Conservation (phyloP, 2,888 invertebrate species). For the Oscheius sp. region DNA sequence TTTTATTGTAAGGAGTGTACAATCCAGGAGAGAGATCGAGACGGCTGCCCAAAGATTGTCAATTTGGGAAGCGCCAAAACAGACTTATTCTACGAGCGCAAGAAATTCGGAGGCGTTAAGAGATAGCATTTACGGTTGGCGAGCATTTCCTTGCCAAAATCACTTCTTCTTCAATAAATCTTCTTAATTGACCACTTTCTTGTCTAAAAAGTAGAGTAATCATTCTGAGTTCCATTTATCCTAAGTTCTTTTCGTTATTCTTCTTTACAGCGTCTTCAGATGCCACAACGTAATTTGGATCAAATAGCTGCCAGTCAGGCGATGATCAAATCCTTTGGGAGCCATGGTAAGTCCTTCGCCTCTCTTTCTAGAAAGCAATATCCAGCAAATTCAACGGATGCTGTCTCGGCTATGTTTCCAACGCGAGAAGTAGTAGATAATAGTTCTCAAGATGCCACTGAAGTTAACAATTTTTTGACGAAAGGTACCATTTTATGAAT, state of each 20-base stretch:
- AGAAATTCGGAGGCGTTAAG: slow-evolving; percentile 98
- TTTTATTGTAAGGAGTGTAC: slow-evolving; percentile 99
- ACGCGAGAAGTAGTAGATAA: slow-evolving; percentile 8
- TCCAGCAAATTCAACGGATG: not conserved
- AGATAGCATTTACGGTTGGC: slow-evolving; percentile 46
- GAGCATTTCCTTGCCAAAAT: no score
- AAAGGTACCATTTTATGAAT: not conserved
- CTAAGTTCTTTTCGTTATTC: not conserved
- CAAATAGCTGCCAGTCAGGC: not conserved
- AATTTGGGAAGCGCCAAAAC: slow-evolving; percentile 99
- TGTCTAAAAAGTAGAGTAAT: no score
- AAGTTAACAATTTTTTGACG: slow-evolving; percentile 11
- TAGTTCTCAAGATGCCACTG: not conserved
- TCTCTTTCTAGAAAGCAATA: no score
- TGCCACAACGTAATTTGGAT: not conserved
- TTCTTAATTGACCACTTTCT: no score
- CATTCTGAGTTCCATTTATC: not conserved
- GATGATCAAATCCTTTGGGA: not conserved
- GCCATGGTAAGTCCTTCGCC: not conserved
- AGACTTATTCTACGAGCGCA: slow-evolving; percentile 97
- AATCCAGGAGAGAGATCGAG: slow-evolving; percentile 96
- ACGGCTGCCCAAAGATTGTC: slow-evolving; percentile 99
- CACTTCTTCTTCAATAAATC: not conserved
- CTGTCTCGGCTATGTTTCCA: slow-evolving; percentile 10
- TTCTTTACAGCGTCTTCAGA: not conserved